A percentile compares a stretch with the other conserved stretches of the same genome.
Evolutionary conservation across 2,888 invertebrate species (phyloP).

Genomic region (Laothoe populi): DNA sequence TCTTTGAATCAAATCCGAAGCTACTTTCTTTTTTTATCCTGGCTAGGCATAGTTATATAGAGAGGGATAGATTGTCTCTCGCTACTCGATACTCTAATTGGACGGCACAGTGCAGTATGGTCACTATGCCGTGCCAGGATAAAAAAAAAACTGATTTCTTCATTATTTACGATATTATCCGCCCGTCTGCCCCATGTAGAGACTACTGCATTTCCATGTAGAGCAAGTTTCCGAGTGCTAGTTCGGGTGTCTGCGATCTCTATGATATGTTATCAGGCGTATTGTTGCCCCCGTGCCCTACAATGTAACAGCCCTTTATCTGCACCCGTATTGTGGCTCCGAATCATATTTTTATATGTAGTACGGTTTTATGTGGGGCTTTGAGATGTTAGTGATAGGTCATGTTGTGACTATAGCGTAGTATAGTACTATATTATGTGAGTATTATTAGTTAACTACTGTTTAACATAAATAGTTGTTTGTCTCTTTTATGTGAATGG

Average conservation of each 20-base stretch:
- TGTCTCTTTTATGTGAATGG: background rate
- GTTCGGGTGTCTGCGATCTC: constrained; percentile 63
- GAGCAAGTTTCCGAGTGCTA: constrained; percentile 72
- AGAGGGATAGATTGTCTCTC: too few relatives aligned
- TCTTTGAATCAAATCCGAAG: too few relatives aligned
- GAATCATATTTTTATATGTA: constrained; percentile 1
- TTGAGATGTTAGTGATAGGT: background rate
- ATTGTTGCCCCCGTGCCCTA: constrained; percentile 53
- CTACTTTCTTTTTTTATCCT: too few relatives aligned
- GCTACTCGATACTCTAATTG: too few relatives aligned
- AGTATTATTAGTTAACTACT: too few relatives aligned
- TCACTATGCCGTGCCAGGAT: too few relatives aligned
- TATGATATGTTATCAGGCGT: constrained; percentile 74
- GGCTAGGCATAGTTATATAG: too few relatives aligned
- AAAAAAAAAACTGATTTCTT: too few relatives aligned
- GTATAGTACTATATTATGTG: too few relatives aligned
- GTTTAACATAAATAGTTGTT: too few relatives aligned
- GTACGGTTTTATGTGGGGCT: constrained; percentile 9
- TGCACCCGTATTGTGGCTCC: constrained; percentile 25
- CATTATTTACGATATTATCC: too few relatives aligned
- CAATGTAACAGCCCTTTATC: constrained; percentile 53
- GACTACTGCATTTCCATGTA: constrained; percentile 57
- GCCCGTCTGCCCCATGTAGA: constrained; percentile 9
- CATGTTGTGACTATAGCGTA: background rate
- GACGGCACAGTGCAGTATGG: too few relatives aligned